phyloP scores from a whole-genome alignment of 2,888 invertebrate genomes.

The Lasioglossum oenotherae region DNA sequence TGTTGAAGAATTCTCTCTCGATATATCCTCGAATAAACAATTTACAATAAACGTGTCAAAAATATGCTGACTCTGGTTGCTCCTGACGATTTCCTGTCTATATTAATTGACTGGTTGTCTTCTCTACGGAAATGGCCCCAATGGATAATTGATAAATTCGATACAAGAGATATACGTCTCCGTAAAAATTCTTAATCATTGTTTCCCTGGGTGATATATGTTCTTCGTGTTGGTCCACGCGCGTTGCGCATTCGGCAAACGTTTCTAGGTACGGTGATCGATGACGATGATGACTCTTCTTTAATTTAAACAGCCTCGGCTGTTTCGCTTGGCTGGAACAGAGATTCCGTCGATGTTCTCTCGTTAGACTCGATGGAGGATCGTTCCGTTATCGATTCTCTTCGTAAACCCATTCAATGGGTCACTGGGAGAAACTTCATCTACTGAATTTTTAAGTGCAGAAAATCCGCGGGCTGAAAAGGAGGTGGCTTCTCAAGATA shows the following conservation, averaged over 20 bases:
- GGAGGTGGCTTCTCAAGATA: no score
- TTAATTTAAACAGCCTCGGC: background rate
- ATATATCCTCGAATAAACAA: background rate
- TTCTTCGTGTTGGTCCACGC: constrained; percentile 59
- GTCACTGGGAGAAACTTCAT: no score
- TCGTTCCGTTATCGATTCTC: background rate
- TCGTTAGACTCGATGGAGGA: background rate
- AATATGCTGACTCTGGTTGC: constrained; percentile 57
- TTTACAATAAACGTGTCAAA: constrained; percentile 68
- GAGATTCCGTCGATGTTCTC: background rate
- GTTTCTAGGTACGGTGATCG: constrained; percentile 25
- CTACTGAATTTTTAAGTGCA: no score
- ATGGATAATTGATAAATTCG: constrained; percentile 44
- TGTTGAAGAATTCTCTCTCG: background rate
- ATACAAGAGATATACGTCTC: constrained; percentile 19
- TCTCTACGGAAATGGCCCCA: constrained; percentile 63
- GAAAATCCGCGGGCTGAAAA: no score
- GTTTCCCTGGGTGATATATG: constrained; percentile 8
- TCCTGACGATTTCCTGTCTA: background rate
- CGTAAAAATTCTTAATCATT: constrained; percentile 30
- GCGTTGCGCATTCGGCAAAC: constrained; percentile 25
- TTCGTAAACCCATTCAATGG: no score
- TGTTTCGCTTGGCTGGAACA: constrained; percentile 30
- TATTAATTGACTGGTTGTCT: constrained; percentile 69
- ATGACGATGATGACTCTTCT: constrained; percentile 3